Base-by-base conservation (phyloP, 2,113 vertebrate species). In the Argyrosomus japonicus region DNA sequence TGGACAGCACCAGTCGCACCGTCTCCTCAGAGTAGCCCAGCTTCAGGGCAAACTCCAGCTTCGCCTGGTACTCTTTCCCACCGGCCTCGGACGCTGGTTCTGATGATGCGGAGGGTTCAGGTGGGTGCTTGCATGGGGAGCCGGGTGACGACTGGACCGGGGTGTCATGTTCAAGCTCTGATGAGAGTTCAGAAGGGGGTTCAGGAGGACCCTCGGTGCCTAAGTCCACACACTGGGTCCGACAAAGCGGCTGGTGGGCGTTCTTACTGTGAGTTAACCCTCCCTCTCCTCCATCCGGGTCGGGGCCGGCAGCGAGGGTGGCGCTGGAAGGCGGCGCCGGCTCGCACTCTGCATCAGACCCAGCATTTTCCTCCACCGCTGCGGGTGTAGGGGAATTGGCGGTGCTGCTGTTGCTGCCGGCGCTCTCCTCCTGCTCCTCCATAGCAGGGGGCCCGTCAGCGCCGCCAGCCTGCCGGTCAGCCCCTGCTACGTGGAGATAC, bases 31-130 rank as follows among this genome's bases (percentile, higher is more conserved):
- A 96, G 92, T 99, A 99, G 90, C 98, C 98, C 88, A 99, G 95
- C 88, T 99, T 99, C 86, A 99, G 96, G 83, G 98, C 97, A 89
- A 99, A 99, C 80, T 99, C 98, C 94, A 99, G 94, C 94, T 99
- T 99, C 5, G 97, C 97, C 96, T 96, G 97, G 95, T 99, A 98
- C 88, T 97, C 97, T 54, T 89, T 93, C 43, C 85, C 84, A 0
- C 69, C 68, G 2, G 94, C 54, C 10, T 51, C 56, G 1, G 68
- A 12, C 0, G 23, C 68, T 0, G 70, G 73, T 4, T 70, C 74
- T 3, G 84, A 56, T 3, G 84, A 56, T 1, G 81, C 3, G 11
- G 87, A 12, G 21, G 77, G 27, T 19, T 75, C 68, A 0, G 81
- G 23, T 2, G 40, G 68, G 25, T 11, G 56, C 63, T 76, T 0